Base-by-base conservation (phyloP, 1,140 invertebrate genomes). In the Calephelis nemesis region DNA sequence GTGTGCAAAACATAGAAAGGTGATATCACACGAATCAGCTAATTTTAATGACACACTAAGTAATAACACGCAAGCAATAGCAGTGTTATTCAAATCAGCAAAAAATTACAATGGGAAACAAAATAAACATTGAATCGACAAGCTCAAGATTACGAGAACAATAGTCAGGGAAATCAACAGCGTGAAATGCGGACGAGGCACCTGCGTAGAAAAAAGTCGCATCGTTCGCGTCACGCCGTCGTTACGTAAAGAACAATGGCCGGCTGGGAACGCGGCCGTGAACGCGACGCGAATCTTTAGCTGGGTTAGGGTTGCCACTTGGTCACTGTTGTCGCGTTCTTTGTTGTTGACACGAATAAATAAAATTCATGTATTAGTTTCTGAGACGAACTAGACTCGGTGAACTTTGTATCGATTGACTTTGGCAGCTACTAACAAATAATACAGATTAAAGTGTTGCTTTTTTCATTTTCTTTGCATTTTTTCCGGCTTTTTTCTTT, bases 221-320 rank as follows among this genome's bases (percentile, higher is more conserved):
- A 63, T 76, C 81, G 77, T 50, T 68, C 71, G 68, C 84, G 79
- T 86, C 85, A 81, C 81, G 79, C 81, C 62, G 72, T 76, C 83
- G 82, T 90, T 90, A 88, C 82, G 85, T 87, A 89, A 91, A 86
- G 82, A 87, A 91, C 88, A 91, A 91, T 88, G 82, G 79, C 82
- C 81, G 81, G 78, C 79, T 81, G 85, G 74, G 84, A 89, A 82
- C 82, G 83, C 84, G 85, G 82, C 88, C 88, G 75, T 86, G 87
- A 83, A 87, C 84, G 84, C 79, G 78, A 68, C 76, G 76, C 74
- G 84, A 84, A 86, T 89, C 73, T 75, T 74, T 76, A 72, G 76
- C 69, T 69, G 76, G 73, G 78, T 54, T 54, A 54, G 50, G 50
- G 50, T 10, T 19, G 50, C 9, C 50, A 30, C 50, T 30, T 30